Percentiles rank a stretch among this genome's conserved stretches.
Evolutionary conservation across 2,888 invertebrate genomes (phyloP).

Genomic region (Petrolisthes manimaculis): DNA sequence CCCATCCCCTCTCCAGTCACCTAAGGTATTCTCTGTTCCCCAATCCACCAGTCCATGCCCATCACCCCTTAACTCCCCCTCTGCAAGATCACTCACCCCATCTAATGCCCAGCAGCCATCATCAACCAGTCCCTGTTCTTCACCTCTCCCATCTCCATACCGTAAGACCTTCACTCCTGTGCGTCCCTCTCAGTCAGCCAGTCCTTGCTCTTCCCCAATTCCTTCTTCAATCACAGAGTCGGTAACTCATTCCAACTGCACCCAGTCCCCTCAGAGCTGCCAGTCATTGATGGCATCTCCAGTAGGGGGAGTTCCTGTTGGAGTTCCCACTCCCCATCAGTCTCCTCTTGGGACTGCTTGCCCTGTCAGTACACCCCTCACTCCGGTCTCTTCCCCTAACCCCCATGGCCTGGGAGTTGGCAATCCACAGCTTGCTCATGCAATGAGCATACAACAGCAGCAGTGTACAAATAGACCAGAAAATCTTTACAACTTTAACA

Average conservation of each 20-base stretch:
- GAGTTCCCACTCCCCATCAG: slow-evolving; percentile 37
- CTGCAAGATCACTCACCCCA: slow-evolving; percentile 42
- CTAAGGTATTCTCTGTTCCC: slow-evolving; percentile 44
- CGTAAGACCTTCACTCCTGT: slow-evolving; percentile 46
- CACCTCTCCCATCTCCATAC: slow-evolving; percentile 51
- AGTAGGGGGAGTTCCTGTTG: slow-evolving; percentile 31
- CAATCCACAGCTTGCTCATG: slow-evolving; percentile 41
- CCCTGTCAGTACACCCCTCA: slow-evolving; percentile 51
- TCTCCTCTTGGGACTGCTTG: slow-evolving; percentile 45
- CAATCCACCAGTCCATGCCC: slow-evolving; percentile 53
- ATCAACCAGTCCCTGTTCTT: slow-evolving; percentile 47
- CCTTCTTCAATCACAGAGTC: slow-evolving; percentile 45
- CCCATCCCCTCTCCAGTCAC: slow-evolving; percentile 61
- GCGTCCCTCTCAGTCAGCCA: slow-evolving; percentile 42
- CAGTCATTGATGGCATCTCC: slow-evolving; percentile 56
- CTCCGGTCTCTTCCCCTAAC: slow-evolving; percentile 53
- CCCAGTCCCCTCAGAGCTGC: slow-evolving; percentile 55
- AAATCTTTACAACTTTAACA: slow-evolving; percentile 44
- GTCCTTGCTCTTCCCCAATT: slow-evolving; percentile 45
- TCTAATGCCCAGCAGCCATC: slow-evolving; percentile 43
- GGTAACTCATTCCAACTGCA: slow-evolving; percentile 30
- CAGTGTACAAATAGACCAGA: slow-evolving; percentile 53
- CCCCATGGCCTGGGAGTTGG: slow-evolving; percentile 43
- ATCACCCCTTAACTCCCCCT: slow-evolving; percentile 63
- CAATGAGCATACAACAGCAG: slow-evolving; percentile 42